These are phyloP conservation scores for Argyra leucocephala DNA, from an alignment of 2,888 invertebrate species.

Conservation along the genomic window DNA sequence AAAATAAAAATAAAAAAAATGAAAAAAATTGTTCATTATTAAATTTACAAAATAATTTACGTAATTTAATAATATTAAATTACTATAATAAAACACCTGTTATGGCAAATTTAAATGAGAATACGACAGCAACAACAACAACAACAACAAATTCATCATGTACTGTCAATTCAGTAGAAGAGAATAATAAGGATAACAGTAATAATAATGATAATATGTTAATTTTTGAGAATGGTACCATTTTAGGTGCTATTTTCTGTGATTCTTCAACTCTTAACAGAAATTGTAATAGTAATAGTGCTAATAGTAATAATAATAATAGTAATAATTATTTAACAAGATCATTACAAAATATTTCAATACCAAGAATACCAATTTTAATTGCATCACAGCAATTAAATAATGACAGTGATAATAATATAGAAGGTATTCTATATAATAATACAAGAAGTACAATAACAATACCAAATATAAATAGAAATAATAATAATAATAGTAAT, in stretches of 20 bases:
- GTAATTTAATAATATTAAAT: no score
- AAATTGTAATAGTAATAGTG: background rate
- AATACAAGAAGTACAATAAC: background rate
- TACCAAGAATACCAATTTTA: background rate
- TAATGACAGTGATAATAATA: background rate
- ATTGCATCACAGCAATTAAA: background rate
- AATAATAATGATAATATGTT: slow-evolving; percentile 2
- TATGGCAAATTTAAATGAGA: no score
- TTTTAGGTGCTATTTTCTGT: slow-evolving; percentile 32
- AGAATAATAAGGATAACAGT: background rate
- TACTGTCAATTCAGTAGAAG: background rate
- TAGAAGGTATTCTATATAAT: background rate
- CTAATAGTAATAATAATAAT: background rate
- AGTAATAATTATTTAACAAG: background rate
- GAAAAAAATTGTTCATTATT: no score
- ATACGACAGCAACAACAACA: background rate
- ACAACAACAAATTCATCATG: background rate
- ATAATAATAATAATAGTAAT: background rate
- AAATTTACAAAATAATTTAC: no score
- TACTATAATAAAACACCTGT: no score
- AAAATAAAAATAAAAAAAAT: no score
- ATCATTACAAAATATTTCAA: background rate
- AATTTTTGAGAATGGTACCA: slow-evolving; percentile 40
- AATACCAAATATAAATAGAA: background rate
- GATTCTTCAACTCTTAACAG: background rate